Base-by-base conservation (phyloP, 2,888 invertebrate species). In the Papilio demoleus region DNA sequence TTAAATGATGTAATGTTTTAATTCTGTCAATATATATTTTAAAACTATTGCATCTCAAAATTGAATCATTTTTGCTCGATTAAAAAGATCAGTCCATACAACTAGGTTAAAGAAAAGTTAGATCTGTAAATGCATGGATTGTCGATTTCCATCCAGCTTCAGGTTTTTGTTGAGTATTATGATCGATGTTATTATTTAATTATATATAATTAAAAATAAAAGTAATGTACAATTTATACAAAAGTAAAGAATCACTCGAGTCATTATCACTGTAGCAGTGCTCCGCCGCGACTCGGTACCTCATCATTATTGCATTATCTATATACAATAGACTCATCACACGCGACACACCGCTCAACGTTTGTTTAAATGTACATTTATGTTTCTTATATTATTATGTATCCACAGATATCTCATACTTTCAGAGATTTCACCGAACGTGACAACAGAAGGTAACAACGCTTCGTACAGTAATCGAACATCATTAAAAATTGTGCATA, bases 201-300 rank as follows among this genome's bases (percentile, higher is more conserved):
- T 47, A 60, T 50, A 68, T 81, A 85, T 80, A 92, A 91, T 92
- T 91, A 92, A 90, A 86, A 78, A 83, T 91, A 89, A 88, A 80
- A 88, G 86, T 87, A 92, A 92, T 92, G 86, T 92, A 92, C 91
- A 92, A 80, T 89, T 91, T 90, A 86, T 91, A 92, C 90, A 91
- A 87, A 88, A 87, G 86, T 89, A 88, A 84, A 83, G n/a, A 85
- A 91, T 89, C 91, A 90, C 90, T 84, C 86, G 79, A 74, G 83
- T 81, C 81, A 83, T 86, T 88, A 90, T 91, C 91, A 90, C 91
- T 79, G 79, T 80, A 74, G 77, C 79, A 76, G 76, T 70, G 74
- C 70, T 68, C 74, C 68, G 63, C 63, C 73, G 75, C 74, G 75
- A 73, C 67, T 56, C 47, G 71, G 72, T 73, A 69, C 70, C 75